A percentile compares a stretch with the other conserved stretches of the same genome.
phyloP scores from a whole-genome alignment of 2,113 vertebrate genomes.

The Furnarius figulus region DNA sequence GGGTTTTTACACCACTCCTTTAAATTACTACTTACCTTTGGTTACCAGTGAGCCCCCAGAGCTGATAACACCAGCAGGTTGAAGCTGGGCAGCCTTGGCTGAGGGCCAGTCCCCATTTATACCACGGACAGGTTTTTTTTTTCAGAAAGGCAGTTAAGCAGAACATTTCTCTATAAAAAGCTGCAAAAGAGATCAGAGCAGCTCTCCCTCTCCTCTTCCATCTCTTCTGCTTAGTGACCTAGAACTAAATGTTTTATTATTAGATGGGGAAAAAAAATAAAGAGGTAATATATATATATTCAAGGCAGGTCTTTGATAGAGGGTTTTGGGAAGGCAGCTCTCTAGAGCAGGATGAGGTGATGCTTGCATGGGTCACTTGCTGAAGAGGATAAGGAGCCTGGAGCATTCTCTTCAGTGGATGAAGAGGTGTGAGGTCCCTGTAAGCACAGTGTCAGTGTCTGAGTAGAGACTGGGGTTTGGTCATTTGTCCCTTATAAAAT shows the following conservation, averaged over 20 bases:
- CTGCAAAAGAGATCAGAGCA: slow-evolving; percentile 39
- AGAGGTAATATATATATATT: background rate
- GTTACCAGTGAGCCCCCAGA: background rate
- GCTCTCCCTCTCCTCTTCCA: slow-evolving; percentile 29
- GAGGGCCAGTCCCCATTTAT: slow-evolving; percentile 13
- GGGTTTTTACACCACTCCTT: background rate
- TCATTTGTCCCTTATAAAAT: background rate
- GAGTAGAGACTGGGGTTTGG: background rate
- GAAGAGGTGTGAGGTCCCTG: background rate
- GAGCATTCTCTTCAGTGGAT: background rate
- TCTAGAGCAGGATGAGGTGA: background rate
- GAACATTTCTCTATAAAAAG: slow-evolving; percentile 60
- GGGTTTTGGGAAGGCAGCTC: background rate
- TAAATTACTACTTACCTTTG: background rate
- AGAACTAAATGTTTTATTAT: slow-evolving; percentile 64
- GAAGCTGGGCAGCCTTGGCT: background rate
- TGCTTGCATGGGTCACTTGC: background rate
- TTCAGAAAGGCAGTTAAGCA: slow-evolving; percentile 20
- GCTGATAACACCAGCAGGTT: background rate
- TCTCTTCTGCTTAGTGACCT: slow-evolving; percentile 65
- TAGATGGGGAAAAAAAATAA: background rate
- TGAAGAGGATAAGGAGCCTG: background rate
- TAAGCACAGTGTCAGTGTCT: background rate
- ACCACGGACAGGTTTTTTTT: background rate
- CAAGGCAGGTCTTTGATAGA: background rate